phyloP scores from a whole-genome alignment of 2,888 invertebrate species.

The Hololepta plana region DNA sequence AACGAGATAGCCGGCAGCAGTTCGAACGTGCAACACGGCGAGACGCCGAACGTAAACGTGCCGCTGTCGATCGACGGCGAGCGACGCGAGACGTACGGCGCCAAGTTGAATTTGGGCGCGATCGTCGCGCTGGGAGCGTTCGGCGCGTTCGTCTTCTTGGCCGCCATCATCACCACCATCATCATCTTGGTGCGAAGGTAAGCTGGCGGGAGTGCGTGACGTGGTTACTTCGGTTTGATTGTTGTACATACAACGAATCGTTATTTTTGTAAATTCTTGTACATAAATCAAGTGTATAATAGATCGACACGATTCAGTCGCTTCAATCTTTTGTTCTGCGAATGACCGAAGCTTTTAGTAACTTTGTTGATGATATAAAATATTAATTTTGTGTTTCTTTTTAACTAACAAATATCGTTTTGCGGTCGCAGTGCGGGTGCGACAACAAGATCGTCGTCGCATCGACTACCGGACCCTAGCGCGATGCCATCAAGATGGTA shows the following conservation, averaged over 20 bases:
- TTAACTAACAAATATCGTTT: too few species aligned
- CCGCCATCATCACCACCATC: slow-evolving; percentile 76
- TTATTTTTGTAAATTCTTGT: slow-evolving; percentile 2
- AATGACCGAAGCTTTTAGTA: too few species aligned
- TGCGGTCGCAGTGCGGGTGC: slow-evolving; percentile 22
- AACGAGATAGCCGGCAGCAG: slow-evolving; percentile 45
- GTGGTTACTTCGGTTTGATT: not conserved
- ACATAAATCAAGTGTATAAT: too few species aligned
- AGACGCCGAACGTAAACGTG: slow-evolving; percentile 46
- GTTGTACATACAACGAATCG: not conserved
- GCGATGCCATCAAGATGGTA: slow-evolving; percentile 73
- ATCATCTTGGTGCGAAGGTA: slow-evolving; percentile 79
- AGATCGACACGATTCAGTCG: too few species aligned
- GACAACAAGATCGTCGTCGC: slow-evolving; percentile 27
- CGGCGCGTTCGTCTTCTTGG: slow-evolving; percentile 78
- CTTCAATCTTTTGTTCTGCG: too few species aligned
- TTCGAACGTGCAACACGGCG: slow-evolving; percentile 36
- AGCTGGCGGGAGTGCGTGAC: slow-evolving; percentile 15
- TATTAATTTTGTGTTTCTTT: too few species aligned
- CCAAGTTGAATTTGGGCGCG: slow-evolving; percentile 66
- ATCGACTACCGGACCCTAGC: slow-evolving; percentile 28
- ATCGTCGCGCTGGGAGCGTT: slow-evolving; percentile 80
- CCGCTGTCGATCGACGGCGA: slow-evolving; percentile 46
- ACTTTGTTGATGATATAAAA: too few species aligned
- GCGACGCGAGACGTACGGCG: slow-evolving; percentile 36